A percentile compares a stretch with the other conserved stretches of the same genome.
phyloP scores from a whole-genome alignment of 23 tunicate genomes.

The Botrylloides violaceus region DNA sequence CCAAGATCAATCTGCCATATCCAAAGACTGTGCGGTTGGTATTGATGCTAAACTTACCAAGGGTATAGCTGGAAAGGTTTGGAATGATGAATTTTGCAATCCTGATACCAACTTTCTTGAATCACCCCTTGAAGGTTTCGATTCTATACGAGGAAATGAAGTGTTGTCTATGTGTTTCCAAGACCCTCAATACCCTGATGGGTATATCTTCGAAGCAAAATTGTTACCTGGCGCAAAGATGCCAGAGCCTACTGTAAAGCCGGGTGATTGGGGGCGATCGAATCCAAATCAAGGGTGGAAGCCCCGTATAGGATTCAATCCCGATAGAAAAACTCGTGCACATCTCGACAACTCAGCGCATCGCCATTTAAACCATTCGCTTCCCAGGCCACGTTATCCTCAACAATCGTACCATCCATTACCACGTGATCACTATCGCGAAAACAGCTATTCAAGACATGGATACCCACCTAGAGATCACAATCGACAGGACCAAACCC shows the following conservation, averaged over 20 bases:
- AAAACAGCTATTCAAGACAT: not conserved
- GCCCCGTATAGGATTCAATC: conserved; percentile 87
- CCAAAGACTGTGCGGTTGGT: conserved; percentile 43
- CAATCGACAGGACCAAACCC: not conserved
- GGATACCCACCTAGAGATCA: not conserved
- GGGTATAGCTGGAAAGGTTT: conserved; percentile 87
- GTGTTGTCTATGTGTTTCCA: conserved; percentile 66
- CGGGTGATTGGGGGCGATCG: conserved; percentile 37
- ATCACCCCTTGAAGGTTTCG: conserved; percentile 38
- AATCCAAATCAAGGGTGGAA: conserved; percentile 40
- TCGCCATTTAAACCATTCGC: conserved; percentile 29
- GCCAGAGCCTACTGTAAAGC: conserved; percentile 61
- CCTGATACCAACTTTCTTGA: conserved; percentile 31
- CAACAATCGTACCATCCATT: not conserved
- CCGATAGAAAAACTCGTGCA: conserved; percentile 30
- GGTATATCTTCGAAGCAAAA: conserved; percentile 68
- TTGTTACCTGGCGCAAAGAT: conserved; percentile 92
- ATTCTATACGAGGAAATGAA: conserved; percentile 30
- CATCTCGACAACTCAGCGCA: conserved; percentile 54
- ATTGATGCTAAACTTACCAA: conserved; percentile 59
- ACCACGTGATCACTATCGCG: conserved; percentile 5
- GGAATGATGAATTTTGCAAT: conserved; percentile 61
- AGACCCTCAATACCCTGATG: conserved; percentile 86
- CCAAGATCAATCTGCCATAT: conserved; percentile 41
- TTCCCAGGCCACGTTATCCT: conserved; percentile 18